These are phyloP conservation scores for Drosophila longiperda DNA, from an alignment of 2,888 invertebrate genomes.

Conservation along the genomic window DNA sequence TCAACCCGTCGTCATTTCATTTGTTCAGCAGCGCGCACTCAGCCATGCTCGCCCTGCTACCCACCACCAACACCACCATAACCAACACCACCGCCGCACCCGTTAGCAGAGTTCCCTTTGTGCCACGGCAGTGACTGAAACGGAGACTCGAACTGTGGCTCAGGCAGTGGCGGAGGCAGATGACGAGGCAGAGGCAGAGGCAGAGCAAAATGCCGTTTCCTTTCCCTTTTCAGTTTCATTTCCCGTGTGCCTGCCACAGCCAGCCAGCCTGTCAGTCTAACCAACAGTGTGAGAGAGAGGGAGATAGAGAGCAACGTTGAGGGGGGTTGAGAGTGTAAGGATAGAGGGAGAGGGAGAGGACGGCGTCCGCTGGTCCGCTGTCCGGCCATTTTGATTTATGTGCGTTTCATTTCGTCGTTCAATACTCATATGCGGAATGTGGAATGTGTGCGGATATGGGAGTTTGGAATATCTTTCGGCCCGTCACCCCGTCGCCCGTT, in stretches of 20 bases:
- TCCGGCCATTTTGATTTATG: slow-evolving; percentile 85
- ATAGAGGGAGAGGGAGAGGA: slow-evolving; percentile 20
- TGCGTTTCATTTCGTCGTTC: slow-evolving; percentile 84
- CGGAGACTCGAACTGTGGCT: slow-evolving; percentile 14
- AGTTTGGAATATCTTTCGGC: slow-evolving; percentile 80
- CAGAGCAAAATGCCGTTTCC: slow-evolving; percentile 78
- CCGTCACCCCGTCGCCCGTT: slow-evolving; percentile 16
- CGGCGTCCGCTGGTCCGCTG: slow-evolving; percentile 74
- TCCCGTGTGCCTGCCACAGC: slow-evolving; percentile 70
- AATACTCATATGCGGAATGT: slow-evolving; percentile 83
- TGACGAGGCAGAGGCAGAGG: slow-evolving; percentile 28
- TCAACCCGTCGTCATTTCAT: slow-evolving; percentile 85
- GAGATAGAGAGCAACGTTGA: background rate
- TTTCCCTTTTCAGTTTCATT: slow-evolving; percentile 82
- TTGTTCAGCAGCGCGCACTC: slow-evolving; percentile 81
- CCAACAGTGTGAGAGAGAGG: slow-evolving; percentile 35
- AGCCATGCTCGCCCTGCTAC: slow-evolving; percentile 64
- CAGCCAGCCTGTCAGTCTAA: slow-evolving; percentile 76
- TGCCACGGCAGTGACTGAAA: slow-evolving; percentile 7
- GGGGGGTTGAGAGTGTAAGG: background rate
- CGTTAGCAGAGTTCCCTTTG: slow-evolving; percentile 51
- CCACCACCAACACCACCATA: slow-evolving; percentile 41
- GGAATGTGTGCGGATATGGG: slow-evolving; percentile 82
- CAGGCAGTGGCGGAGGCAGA: slow-evolving; percentile 4
- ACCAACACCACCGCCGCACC: slow-evolving; percentile 47